Evolutionary conservation across 2,113 vertebrate species (phyloP).

Genomic region (Empidonax alnorum): DNA sequence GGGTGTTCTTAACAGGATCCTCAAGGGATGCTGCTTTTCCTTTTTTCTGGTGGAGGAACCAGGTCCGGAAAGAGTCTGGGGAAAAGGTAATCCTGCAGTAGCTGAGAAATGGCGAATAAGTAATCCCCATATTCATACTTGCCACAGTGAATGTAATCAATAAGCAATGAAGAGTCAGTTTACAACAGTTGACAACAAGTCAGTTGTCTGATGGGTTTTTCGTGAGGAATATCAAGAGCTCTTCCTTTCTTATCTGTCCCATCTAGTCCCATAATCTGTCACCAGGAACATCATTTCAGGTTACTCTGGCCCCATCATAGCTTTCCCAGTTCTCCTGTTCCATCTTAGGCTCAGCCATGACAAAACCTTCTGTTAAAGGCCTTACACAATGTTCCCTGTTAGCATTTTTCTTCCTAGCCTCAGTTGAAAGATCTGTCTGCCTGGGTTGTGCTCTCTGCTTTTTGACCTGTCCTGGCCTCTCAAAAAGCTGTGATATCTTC

Average conservation of each 20-base stretch:
- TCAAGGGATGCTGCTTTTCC: neutral
- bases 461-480: neutral
- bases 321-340: neutral
- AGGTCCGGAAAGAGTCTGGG: neutral
- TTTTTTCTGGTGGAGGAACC: neutral
- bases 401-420: neutral
- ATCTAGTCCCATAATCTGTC: neutral
- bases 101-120: neutral
- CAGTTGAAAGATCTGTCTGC: neutral
- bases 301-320: neutral
- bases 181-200: neutral
- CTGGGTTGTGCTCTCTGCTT: neutral
- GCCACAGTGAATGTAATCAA: neutral
- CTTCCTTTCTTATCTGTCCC: neutral
- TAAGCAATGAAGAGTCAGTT: neutral
- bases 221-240: neutral
- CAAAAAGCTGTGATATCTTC: neutral
- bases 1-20: neutral
- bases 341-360: neutral
- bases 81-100: neutral
- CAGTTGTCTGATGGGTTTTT: neutral
- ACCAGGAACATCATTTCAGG: neutral
- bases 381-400: fast-evolving
- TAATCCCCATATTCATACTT: neutral
- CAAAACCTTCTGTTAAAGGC: neutral